Evolutionary conservation across 2,113 vertebrate genomes (phyloP), one percentile per base, ranked within the genome.

Genomic region (Embiotoca jacksoni): DNA sequence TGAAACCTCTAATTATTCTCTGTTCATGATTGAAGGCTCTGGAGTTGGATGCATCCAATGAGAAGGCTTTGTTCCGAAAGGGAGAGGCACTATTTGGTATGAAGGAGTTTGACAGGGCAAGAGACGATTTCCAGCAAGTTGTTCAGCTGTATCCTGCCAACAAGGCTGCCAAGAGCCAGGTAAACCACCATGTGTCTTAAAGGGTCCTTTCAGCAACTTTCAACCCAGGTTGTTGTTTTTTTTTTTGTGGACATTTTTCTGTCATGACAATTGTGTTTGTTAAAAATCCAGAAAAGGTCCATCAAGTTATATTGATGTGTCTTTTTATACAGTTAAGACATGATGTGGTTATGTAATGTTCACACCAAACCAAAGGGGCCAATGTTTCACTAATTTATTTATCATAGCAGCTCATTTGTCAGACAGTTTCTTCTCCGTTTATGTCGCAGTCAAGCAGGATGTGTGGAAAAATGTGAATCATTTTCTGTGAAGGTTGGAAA

Each of bases 41-140:
- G 0, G 96, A 97, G 54, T 66, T 98, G 81, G 96, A 99, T 37
- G 75, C 90, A 75, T 95, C 83, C 81, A 99, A 95, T 3, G 98
- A 99, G 88, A 99, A 99, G 89, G 98, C 97, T 2, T 94, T 99
- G 23, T 99, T 99, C 93, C 94, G 98, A 56, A 95, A 96, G 32
- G 97, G 96, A 1, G 98, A 99, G 88, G 96, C 98, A 0, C 93
- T 96, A 62, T 94, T 96, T 58, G 93, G 93, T 3, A 95, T 98
- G 94, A 99, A 98, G 75, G 98, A 99, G 89, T 97, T 96, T 82
- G 96, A 99, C 57, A 71, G 87, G 73, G 98, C 98, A 7, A 93
- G 93, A 72, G 95, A 92, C 32, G 97, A 98, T 90, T 99, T 99
- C 89, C 96, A 97, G 85, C 96, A 91, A 47, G 96, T 99, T 66